Evolutionary conservation across 2,888 invertebrate species (phyloP).

Genomic region (Polydrusus tereticollis): DNA sequence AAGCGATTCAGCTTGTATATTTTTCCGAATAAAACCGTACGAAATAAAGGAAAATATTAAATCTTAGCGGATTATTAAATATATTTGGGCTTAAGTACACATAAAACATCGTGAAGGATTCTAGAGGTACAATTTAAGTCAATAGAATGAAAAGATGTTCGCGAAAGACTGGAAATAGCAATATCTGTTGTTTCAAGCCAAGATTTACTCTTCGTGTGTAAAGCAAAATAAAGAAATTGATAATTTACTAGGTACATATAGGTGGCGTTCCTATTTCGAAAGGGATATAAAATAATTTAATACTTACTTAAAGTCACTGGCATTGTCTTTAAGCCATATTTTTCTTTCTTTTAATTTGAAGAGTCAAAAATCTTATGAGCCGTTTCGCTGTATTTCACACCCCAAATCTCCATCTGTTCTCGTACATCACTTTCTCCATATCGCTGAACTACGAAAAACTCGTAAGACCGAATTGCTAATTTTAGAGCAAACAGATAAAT

Average conservation of each 20-base stretch:
- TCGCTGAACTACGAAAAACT: too few relatives aligned
- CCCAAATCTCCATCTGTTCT: too few relatives aligned
- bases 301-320: neutral
- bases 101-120: conserved; percentile 38
- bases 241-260: conserved; percentile 39
- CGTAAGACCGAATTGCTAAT: too few relatives aligned
- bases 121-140: conserved; percentile 42
- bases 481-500: too few relatives aligned
- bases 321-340: neutral
- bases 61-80: conserved; percentile 26
- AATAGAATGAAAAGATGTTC: conserved; percentile 42
- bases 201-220: conserved; percentile 39
- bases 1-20: too few relatives aligned
- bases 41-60: neutral
- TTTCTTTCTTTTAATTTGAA: neutral
- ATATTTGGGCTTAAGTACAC: conserved; percentile 32
- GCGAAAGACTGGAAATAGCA: conserved; percentile 44
- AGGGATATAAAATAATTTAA: conserved; percentile 17
- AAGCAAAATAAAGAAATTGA: conserved; percentile 38
- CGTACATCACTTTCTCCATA: too few relatives aligned
- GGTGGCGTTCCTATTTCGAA: neutral
- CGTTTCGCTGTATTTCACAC: too few relatives aligned
- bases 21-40: neutral
- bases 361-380: neutral
- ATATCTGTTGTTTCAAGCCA: conserved; percentile 41